These are phyloP conservation scores for Mesocentrotus franciscanus DNA, from an alignment of 53 echinoderm and acorn worm species.

Conservation along the genomic window DNA sequence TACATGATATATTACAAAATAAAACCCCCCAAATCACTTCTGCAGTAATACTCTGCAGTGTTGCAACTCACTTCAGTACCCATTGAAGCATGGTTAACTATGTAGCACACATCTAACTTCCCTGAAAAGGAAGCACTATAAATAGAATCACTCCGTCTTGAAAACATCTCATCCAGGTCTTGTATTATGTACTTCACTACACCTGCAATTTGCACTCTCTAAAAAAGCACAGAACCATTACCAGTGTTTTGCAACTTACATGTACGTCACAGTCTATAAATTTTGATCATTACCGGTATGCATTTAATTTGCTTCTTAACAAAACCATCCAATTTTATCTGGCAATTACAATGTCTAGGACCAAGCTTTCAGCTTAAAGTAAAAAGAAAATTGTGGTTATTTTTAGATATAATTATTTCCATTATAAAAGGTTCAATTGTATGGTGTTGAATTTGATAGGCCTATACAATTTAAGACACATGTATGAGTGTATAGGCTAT, in stretches of 20 bases:
- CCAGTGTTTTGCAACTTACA: not conserved
- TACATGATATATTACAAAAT: too few relatives aligned
- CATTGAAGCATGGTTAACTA: not conserved
- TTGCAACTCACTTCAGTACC: not conserved
- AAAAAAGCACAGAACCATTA: not conserved
- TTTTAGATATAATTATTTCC: not conserved
- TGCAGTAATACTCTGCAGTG: not conserved
- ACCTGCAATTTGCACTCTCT: not conserved
- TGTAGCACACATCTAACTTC: not conserved
- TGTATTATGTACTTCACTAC: not conserved
- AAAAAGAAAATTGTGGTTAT: not conserved
- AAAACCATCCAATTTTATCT: not conserved
- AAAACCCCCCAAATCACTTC: too few relatives aligned
- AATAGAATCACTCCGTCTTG: not conserved
- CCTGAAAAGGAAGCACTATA: not conserved
- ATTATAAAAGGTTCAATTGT: not conserved
- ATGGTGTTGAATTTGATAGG: too few relatives aligned
- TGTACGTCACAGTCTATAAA: not conserved
- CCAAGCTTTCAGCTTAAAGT: not conserved
- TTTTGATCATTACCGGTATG: not conserved
- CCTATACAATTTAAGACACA: too few relatives aligned
- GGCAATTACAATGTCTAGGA: not conserved
- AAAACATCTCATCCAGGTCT: not conserved
- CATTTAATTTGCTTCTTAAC: not conserved
- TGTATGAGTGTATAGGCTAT: too few relatives aligned